Percentiles rank a stretch among this genome's conserved stretches.
Conservation (phyloP, 92 coral and sea anemone species). For the Bergia sp. region DNA sequence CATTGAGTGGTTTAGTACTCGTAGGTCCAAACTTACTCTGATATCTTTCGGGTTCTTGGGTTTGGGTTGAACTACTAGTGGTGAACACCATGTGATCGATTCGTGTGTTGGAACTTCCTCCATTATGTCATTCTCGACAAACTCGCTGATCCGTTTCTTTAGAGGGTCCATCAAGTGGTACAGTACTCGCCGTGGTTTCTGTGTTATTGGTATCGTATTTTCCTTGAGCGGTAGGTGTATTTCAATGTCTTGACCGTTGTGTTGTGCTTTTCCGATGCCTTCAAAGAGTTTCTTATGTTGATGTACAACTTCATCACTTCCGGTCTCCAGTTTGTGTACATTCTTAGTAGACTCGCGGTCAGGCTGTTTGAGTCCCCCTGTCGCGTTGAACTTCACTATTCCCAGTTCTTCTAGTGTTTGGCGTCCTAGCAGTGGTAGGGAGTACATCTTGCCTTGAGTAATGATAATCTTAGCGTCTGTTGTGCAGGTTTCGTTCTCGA, state of each 20-base stretch:
- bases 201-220: constrained; percentile 55
- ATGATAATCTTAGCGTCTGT: constrained; percentile 44
- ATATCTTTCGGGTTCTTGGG: constrained; percentile 64
- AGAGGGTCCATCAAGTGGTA: constrained; percentile 65
- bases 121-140: constrained; percentile 43
- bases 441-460: constrained; percentile 64
- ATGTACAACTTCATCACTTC: constrained; percentile 16
- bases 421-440: constrained; percentile 56
- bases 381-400: constrained; percentile 54
- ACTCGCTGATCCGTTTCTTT: constrained; percentile 45
- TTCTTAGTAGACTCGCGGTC: constrained; percentile 41
- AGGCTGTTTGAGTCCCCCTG: constrained; percentile 55
- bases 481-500: constrained; percentile 52
- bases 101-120: constrained; percentile 58
- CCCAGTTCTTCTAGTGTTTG: constrained; percentile 59
- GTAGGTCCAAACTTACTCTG: constrained; percentile 52
- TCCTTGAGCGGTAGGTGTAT: constrained; percentile 60
- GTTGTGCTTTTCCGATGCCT: constrained; percentile 60
- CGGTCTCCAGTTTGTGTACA: constrained; percentile 33
- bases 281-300: constrained; percentile 19
- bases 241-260: constrained; percentile 42
- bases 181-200: constrained; percentile 58
- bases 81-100: constrained; percentile 55
- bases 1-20: constrained; percentile 50
- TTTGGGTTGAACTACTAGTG: constrained; percentile 61